These are phyloP conservation scores for Meganola albula DNA, from an alignment of 2,888 invertebrate species.

Conservation along the genomic window DNA sequence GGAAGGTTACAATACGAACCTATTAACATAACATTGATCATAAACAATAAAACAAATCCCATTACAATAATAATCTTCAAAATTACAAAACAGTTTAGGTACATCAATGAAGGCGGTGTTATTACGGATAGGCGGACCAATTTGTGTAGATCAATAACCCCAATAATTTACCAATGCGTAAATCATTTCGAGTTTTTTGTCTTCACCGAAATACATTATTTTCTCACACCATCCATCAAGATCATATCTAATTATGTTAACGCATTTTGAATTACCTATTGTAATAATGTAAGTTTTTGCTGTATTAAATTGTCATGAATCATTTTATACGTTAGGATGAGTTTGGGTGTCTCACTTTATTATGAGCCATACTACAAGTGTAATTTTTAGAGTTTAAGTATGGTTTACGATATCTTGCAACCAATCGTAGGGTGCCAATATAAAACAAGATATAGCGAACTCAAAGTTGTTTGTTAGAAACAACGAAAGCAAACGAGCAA, in stretches of 20 bases:
- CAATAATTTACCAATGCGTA: conserved; percentile 23
- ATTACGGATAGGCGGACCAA: conserved; percentile 12
- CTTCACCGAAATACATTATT: conserved; percentile 25
- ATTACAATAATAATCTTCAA: conserved; percentile 2
- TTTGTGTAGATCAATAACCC: conserved; percentile 31
- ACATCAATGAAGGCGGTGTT: conserved; percentile 10
- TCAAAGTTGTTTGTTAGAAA: no score
- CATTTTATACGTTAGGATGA: background rate
- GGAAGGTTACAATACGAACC: no score
- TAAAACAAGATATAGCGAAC: no score
- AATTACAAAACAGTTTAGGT: conserved; percentile 7
- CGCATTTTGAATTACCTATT: conserved; percentile 41
- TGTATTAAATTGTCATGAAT: conserved; percentile 7
- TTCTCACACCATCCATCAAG: conserved; percentile 49
- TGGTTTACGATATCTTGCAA: background rate
- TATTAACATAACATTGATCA: background rate
- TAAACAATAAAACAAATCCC: conserved; percentile 2
- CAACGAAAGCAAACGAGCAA: no score
- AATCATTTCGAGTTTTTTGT: conserved; percentile 32
- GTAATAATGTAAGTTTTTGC: conserved; percentile 27
- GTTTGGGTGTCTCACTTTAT: background rate
- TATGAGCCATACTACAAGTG: background rate
- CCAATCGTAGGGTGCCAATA: background rate
- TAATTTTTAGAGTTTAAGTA: background rate
- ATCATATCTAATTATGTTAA: conserved; percentile 45